Evolutionary conservation across 2,113 vertebrate species (phyloP).

Genomic region (Pithys albifrons): DNA sequence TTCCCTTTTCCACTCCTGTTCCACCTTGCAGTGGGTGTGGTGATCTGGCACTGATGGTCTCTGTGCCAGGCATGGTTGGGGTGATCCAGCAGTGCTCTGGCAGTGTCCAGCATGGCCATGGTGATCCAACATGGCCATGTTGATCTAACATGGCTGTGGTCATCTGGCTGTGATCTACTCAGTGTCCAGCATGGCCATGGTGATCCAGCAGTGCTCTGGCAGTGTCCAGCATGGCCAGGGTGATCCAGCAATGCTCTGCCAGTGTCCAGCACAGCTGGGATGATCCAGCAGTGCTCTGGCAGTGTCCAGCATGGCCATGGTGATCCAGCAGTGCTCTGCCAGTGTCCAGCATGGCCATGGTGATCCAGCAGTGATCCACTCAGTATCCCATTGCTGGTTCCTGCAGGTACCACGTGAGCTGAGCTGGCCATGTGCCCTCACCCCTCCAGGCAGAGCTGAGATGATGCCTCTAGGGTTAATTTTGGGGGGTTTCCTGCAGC

Average conservation of each 20-base stretch:
- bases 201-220: background rate
- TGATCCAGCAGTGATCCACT: background rate
- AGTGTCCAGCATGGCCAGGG: background rate
- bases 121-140: background rate
- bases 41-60: background rate
- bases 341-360: accelerated
- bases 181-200: too few species aligned
- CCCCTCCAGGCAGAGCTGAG: background rate
- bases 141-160: too few species aligned
- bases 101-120: background rate
- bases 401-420: background rate
- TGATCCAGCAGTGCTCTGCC: background rate
- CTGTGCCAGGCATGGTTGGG: background rate
- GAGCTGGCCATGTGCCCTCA: background rate
- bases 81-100: background rate
- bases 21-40: background rate
- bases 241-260: background rate
- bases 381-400: background rate
- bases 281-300: background rate
- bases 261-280: background rate
- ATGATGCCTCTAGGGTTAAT: background rate
- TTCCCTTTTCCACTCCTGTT: background rate
- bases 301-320: background rate
- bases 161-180: too few species aligned
- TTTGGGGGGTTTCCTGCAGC: background rate